Evolutionary conservation across 2,113 vertebrate genomes (phyloP).

Genomic region (Gopherus evgoodei): DNA sequence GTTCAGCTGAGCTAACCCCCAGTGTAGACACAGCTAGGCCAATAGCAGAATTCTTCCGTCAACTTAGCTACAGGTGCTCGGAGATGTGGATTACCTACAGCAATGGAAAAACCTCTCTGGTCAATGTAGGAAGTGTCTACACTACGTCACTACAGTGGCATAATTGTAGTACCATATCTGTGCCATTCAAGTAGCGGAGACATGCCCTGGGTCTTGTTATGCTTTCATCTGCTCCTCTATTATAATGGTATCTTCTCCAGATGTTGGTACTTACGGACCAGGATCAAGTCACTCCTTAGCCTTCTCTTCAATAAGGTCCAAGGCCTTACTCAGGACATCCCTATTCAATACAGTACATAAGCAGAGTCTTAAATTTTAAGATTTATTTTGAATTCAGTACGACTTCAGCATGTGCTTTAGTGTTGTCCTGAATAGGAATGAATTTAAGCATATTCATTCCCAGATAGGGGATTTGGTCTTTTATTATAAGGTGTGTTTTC

Average conservation of each 20-base stretch:
- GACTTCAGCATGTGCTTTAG: neutral
- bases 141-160: neutral
- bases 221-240: neutral
- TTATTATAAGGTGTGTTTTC: neutral
- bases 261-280: neutral
- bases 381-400: neutral
- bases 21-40: neutral
- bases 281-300: neutral
- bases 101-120: neutral
- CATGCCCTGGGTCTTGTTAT: neutral
- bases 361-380: neutral
- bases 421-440: neutral
- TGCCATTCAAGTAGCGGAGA: neutral
- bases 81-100: neutral
- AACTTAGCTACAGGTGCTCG: neutral
- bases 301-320: neutral
- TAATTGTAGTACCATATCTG: neutral
- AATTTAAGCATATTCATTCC: neutral
- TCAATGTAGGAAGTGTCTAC: neutral
- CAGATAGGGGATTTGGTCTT: neutral
- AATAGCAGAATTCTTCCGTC: neutral
- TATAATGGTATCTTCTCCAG: neutral
- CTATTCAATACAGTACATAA: neutral
- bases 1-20: neutral
- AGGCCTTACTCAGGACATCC: neutral